Evolutionary conservation across 2,888 invertebrate species (phyloP).

Genomic region (Lithodes maja): DNA sequence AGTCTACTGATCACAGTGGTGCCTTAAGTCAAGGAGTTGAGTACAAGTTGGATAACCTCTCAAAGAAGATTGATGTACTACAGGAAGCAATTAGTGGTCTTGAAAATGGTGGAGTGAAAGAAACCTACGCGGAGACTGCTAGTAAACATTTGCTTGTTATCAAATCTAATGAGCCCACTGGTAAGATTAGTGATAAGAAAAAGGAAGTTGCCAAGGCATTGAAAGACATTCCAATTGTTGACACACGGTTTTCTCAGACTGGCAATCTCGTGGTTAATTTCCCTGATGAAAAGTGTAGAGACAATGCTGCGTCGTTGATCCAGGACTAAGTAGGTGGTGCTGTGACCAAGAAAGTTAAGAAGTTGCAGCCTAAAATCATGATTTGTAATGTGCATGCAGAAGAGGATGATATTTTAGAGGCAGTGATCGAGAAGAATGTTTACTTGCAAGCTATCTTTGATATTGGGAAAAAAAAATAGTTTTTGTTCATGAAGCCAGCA

Average conservation of each 20-base stretch:
- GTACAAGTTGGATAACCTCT: constrained; percentile 1
- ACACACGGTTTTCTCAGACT: background rate
- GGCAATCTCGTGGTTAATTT: no score
- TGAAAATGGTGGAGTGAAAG: background rate
- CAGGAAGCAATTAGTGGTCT: background rate
- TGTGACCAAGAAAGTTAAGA: no score
- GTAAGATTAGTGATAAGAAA: background rate
- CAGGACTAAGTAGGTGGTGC: background rate
- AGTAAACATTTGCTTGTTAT: background rate
- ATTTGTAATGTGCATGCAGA: no score
- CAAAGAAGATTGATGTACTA: background rate
- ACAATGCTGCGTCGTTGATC: no score
- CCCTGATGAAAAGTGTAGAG: no score
- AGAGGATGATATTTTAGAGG: no score
- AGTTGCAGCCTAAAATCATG: no score
- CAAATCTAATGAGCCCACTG: background rate
- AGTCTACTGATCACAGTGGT: no score
- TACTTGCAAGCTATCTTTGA: no score
- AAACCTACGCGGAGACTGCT: background rate
- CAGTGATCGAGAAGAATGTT: no score
- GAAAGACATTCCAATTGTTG: background rate
- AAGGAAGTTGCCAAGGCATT: background rate
- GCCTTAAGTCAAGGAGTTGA: background rate
- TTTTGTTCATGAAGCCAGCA: no score
- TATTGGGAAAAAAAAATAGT: no score